Conservation (phyloP, 2,797 vertebrate genomes). For the Danio aesculapii region DNA sequence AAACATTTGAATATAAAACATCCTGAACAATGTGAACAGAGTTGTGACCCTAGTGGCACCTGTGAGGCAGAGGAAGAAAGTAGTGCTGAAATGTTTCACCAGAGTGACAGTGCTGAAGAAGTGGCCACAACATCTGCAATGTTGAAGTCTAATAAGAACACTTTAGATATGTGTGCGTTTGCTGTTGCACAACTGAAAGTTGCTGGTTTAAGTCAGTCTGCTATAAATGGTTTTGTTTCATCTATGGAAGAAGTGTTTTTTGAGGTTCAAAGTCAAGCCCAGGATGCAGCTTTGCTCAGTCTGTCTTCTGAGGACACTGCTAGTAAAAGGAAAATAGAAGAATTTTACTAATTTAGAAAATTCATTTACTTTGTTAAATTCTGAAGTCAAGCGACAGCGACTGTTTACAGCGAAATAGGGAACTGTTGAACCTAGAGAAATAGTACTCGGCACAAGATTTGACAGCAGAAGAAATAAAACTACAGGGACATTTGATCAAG, state of each 20-base stretch:
- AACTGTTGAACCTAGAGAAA: slow-evolving; percentile 51
- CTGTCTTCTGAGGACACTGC: slow-evolving; percentile 9
- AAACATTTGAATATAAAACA: slow-evolving; percentile 31
- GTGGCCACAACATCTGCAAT: too few species aligned
- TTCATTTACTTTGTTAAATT: slow-evolving; percentile 52
- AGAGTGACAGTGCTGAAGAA: too few species aligned
- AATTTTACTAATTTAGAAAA: background rate
- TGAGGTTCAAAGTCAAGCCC: slow-evolving; percentile 16
- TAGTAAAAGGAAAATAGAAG: slow-evolving; percentile 13
- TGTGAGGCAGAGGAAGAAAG: too few species aligned
- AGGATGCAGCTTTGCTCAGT: slow-evolving; percentile 21
- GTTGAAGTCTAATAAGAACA: too few species aligned
- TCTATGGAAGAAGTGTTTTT: slow-evolving; percentile 12
- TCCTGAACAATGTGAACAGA: background rate
- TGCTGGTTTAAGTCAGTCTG: slow-evolving; percentile 13
- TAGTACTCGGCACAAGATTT: slow-evolving; percentile 53
- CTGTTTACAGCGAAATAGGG: slow-evolving; percentile 51
- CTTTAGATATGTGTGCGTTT: background rate
- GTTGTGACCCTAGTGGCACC: background rate
- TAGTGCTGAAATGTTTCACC: too few species aligned
- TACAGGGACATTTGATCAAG: slow-evolving; percentile 52
- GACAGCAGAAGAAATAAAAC: slow-evolving; percentile 52
- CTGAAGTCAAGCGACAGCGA: slow-evolving; percentile 48
- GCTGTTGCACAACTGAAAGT: background rate
- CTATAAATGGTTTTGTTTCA: slow-evolving; percentile 12